Percentiles rank a stretch among this genome's conserved stretches.
Conservation (phyloP, 2,797 vertebrate species). For the Delichon dasypus region DNA sequence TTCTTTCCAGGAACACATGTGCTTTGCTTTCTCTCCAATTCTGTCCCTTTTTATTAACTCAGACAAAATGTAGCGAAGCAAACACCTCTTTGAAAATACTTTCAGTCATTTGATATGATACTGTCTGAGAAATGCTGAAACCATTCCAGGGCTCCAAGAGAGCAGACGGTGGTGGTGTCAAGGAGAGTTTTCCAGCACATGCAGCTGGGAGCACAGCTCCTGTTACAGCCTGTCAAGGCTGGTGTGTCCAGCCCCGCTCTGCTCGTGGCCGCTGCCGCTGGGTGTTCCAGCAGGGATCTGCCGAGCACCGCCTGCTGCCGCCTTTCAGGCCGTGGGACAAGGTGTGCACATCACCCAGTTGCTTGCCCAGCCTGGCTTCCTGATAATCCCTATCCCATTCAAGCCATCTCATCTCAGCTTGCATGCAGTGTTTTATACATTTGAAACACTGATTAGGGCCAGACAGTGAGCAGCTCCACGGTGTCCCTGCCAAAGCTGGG, state of each 20-base stretch:
- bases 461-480: background rate
- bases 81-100: constrained; percentile 41
- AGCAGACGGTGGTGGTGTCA: constrained; percentile 9
- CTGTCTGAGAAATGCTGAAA: constrained; percentile 55
- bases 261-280: background rate
- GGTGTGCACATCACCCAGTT: background rate
- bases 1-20: constrained; percentile 2
- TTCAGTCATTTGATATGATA: constrained; percentile 40
- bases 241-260: background rate
- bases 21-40: constrained; percentile 49
- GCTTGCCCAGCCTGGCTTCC: background rate
- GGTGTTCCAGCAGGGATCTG: background rate
- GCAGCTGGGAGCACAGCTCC: constrained; percentile 45
- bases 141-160: constrained; percentile 20
- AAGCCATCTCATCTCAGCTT: background rate
- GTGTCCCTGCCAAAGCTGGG: background rate
- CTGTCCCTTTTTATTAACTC: constrained; percentile 39
- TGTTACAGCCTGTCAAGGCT: constrained; percentile 9
- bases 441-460: background rate
- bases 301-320: background rate
- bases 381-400: background rate
- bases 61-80: constrained; percentile 10
- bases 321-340: background rate
- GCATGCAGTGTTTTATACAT: background rate
- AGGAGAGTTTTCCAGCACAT: background rate